Conservation (phyloP, 2,888 invertebrate genomes). For the Balanococcus diminutus region DNA sequence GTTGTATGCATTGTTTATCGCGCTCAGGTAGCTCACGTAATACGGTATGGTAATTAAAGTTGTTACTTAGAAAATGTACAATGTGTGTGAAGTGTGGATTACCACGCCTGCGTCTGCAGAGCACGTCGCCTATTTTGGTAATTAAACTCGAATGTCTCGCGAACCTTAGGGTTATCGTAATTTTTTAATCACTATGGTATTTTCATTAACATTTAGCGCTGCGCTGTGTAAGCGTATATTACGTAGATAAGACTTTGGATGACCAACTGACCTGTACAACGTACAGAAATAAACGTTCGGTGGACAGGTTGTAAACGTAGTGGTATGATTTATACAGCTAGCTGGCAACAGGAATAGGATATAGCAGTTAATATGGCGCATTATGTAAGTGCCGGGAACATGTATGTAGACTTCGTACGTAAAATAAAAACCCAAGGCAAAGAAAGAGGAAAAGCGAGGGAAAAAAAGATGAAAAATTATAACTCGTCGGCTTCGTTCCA, state of each 20-base stretch:
- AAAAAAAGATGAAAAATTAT: conserved; percentile 13
- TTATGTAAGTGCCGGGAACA: neutral
- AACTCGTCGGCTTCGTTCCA: conserved; percentile 19
- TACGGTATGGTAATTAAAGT: conserved; percentile 27
- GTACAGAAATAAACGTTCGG: neutral
- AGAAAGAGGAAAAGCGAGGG: neutral
- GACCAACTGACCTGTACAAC: conserved; percentile 8
- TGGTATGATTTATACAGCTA: neutral
- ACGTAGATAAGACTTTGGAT: neutral
- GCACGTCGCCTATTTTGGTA: neutral
- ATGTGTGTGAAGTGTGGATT: neutral
- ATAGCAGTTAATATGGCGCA: neutral
- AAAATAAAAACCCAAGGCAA: neutral
- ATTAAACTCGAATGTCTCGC: neutral
- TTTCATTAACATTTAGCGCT: conserved; percentile 5
- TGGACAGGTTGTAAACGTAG: neutral
- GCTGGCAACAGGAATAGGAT: neutral
- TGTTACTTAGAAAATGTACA: neutral
- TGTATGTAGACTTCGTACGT: neutral
- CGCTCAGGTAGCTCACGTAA: conserved; percentile 7
- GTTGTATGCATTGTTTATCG: conserved; percentile 23
- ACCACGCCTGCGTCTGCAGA: neutral
- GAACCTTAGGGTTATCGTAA: neutral
- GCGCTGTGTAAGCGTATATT: neutral
- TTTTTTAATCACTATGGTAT: conserved; percentile 23